phyloP scores from a whole-genome alignment of 2,888 invertebrate genomes.

The Scelioninae gen. 2 region DNA sequence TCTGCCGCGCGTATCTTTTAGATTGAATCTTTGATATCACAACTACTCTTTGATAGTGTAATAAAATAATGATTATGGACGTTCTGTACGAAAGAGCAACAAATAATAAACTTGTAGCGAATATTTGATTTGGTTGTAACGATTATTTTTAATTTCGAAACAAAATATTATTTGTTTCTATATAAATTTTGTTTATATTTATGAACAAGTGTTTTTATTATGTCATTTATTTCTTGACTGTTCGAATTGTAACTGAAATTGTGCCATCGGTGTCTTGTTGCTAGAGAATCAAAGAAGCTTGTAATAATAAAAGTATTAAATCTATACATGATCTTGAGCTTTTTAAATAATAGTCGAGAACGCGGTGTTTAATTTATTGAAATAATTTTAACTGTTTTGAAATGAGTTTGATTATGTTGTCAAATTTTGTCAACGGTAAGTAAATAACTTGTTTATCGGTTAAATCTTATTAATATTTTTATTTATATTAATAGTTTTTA shows the following conservation, averaged over 20 bases:
- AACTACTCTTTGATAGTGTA: slow-evolving; percentile 72
- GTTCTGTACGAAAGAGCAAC: slow-evolving; percentile 65
- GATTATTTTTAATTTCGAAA: slow-evolving; percentile 55
- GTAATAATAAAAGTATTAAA: slow-evolving; percentile 49
- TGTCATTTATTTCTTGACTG: slow-evolving; percentile 38
- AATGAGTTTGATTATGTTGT: too few relatives aligned
- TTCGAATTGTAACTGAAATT: slow-evolving; percentile 53
- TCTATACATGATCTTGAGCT: too few relatives aligned
- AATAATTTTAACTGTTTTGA: not conserved
- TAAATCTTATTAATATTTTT: too few relatives aligned
- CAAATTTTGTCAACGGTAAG: too few relatives aligned
- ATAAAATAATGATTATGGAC: slow-evolving; percentile 66
- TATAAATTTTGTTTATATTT: too few relatives aligned
- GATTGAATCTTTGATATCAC: slow-evolving; percentile 64
- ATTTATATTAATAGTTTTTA: too few relatives aligned
- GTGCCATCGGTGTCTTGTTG: slow-evolving; percentile 56
- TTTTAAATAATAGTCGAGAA: too few relatives aligned
- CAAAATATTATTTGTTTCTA: too few relatives aligned
- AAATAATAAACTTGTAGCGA: slow-evolving; percentile 67
- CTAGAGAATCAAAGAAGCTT: slow-evolving; percentile 56
- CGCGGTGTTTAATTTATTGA: too few relatives aligned
- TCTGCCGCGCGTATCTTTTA: slow-evolving; percentile 66
- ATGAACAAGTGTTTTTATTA: not conserved
- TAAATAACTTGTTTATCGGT: too few relatives aligned
- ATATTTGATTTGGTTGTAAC: slow-evolving; percentile 63